Evolutionary conservation across 2,888 invertebrate species (phyloP).

Genomic region (Polydrusus pterygomalis): DNA sequence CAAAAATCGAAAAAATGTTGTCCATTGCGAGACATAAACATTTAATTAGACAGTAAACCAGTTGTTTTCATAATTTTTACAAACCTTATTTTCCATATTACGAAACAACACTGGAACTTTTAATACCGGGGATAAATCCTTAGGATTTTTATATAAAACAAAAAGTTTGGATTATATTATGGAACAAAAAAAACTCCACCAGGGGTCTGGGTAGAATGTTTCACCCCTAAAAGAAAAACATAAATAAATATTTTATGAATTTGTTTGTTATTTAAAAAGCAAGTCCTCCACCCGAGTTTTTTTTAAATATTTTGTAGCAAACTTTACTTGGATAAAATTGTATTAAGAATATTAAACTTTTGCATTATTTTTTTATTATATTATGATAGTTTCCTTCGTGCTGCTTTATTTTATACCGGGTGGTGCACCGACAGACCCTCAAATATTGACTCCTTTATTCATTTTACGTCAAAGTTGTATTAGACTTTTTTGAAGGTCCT

Average conservation of each 20-base stretch:
- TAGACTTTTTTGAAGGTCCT: no score
- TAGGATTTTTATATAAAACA: conserved; percentile 3
- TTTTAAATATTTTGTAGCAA: not conserved
- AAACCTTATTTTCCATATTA: not conserved
- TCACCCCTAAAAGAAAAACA: not conserved
- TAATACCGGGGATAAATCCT: conserved; percentile 14
- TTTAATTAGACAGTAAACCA: no score
- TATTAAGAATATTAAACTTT: not conserved
- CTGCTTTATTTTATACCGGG: no score
- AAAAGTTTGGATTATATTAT: not conserved
- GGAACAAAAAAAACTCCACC: conserved; percentile 13
- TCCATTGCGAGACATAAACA: no score
- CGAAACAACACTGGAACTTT: conserved; percentile 5
- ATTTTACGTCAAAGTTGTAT: no score
- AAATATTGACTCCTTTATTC: no score
- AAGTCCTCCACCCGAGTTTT: not conserved
- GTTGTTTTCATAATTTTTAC: no score
- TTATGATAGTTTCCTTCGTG: no score
- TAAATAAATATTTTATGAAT: conserved; percentile 17
- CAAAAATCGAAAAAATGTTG: no score
- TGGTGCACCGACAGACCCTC: no score
- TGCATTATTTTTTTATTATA: no score
- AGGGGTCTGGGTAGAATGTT: not conserved
- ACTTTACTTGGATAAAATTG: not conserved
- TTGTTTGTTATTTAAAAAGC: conserved; percentile 11